phyloP scores from a whole-genome alignment of 1,140 invertebrate species.

The Propsilocerus akamusi region DNA sequence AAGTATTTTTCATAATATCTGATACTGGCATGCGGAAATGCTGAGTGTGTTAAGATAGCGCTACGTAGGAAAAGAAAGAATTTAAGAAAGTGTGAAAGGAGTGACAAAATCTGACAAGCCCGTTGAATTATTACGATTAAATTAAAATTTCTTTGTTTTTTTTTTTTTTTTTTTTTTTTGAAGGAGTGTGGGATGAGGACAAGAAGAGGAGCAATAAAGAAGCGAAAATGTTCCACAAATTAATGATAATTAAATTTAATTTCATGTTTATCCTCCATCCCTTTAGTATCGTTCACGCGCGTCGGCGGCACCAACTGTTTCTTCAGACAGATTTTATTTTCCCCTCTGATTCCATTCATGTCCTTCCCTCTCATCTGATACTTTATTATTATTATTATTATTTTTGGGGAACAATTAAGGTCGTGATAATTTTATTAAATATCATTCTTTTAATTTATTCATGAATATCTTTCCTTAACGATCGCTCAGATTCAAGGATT shows the following conservation, averaged over 20 bases:
- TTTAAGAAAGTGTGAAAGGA: no score
- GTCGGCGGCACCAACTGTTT: background rate
- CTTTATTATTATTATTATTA: background rate
- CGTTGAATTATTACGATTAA: no score
- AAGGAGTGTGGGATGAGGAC: background rate
- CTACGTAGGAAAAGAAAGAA: no score
- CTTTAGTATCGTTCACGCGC: no score
- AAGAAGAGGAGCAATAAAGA: background rate
- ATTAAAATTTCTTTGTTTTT: no score
- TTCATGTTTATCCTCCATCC: background rate
- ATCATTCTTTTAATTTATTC: slow-evolving; percentile 4
- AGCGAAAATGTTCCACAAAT: background rate
- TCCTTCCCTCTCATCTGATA: background rate
- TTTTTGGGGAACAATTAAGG: slow-evolving; percentile 2
- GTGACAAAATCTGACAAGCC: no score
- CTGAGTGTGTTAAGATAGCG: no score
- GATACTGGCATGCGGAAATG: no score
- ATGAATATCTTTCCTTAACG: background rate
- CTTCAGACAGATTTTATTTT: background rate
- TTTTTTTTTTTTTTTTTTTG: no score
- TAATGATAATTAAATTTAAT: slow-evolving; percentile 4
- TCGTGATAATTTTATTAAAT: slow-evolving; percentile 4
- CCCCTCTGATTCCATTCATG: background rate
- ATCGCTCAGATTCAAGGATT: background rate
- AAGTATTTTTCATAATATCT: no score